Evolutionary conservation across 2,797 vertebrate species (phyloP), one percentile per base, ranked within the genome.

Genomic region (Gymnothorax javanicus): DNA sequence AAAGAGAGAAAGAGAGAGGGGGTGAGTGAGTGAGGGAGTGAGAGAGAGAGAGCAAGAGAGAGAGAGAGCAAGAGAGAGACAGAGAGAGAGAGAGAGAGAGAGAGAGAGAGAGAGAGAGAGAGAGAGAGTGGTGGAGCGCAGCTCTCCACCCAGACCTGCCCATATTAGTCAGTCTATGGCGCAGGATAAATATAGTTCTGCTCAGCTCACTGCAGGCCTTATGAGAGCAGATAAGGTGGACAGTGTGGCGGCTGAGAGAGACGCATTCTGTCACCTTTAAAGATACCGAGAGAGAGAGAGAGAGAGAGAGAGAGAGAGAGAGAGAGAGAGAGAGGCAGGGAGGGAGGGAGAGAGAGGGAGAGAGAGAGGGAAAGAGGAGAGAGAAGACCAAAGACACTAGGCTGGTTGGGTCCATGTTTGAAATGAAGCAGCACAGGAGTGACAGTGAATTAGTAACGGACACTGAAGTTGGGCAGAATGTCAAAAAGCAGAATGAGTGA

Each of bases 131-230:
- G 93, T 90, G 89, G 77, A 91, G 94, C 90, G 89, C 73, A 91
- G 94, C 90, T 57, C 5, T 2, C 88, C 91, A 87, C 84, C 92
- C 90, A 92, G 94, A 94, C 88, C 87, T 94, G 92, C 88, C 94
- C 86, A 43, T 95, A 95, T 95, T 96, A 96, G 97, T 96, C 94
- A 95, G 94, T 91, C 88, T 92, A 81, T 87, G 90, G 91, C 89
- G 94, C 94, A 92, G 90, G 96, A 95, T 96, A 96, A 96, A 96
- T 96, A 96, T 96, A 96, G 96, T 92, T 89, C 90, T 87, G 82
- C 90, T 93, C 89, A 91, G 86, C 88, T 57, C 90, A 77, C 84
- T 85, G 91, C 91, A 93, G 93, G 95, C 92, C 93, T 89, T 90
- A 82, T 88, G 92, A 91, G 91, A 92, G 93, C 86, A 83, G 81